phyloP scores from a whole-genome alignment of 2,113 vertebrate genomes.

The Ranitomeya variabilis region DNA sequence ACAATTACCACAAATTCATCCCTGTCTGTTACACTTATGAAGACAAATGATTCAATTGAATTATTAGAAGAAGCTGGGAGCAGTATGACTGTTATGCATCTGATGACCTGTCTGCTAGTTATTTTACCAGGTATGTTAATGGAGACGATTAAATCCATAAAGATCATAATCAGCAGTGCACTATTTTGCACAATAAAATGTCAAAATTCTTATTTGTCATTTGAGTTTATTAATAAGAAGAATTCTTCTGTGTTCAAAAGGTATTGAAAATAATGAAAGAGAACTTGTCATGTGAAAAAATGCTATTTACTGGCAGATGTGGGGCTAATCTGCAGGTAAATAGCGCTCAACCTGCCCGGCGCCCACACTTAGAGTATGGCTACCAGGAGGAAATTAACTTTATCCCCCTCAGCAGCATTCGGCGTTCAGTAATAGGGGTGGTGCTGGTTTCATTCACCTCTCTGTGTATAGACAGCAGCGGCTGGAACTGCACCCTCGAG shows the following conservation, averaged over 20 bases:
- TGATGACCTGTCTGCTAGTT: neutral
- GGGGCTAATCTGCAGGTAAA: too few species aligned
- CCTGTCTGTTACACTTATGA: neutral
- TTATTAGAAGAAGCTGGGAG: neutral
- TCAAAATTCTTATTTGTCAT: neutral
- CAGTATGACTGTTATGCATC: neutral
- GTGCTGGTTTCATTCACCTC: too few species aligned
- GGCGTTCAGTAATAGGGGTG: too few species aligned
- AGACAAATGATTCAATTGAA: constrained; percentile 13
- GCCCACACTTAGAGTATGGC: too few species aligned
- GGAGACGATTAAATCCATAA: neutral
- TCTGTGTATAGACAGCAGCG: too few species aligned
- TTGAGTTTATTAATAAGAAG: neutral
- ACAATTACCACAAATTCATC: constrained; percentile 14
- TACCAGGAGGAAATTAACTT: too few species aligned
- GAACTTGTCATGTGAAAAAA: too few species aligned
- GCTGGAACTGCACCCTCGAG: too few species aligned
- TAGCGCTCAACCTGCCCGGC: too few species aligned
- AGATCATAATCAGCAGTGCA: neutral
- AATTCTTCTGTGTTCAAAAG: neutral
- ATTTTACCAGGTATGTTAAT: constrained; percentile 25
- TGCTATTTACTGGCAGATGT: too few species aligned
- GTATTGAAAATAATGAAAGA: too few species aligned
- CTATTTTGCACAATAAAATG: neutral
- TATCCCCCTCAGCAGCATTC: too few species aligned